phyloP scores from a whole-genome alignment of 2,888 invertebrate species.

The Galerucella pusilla region DNA sequence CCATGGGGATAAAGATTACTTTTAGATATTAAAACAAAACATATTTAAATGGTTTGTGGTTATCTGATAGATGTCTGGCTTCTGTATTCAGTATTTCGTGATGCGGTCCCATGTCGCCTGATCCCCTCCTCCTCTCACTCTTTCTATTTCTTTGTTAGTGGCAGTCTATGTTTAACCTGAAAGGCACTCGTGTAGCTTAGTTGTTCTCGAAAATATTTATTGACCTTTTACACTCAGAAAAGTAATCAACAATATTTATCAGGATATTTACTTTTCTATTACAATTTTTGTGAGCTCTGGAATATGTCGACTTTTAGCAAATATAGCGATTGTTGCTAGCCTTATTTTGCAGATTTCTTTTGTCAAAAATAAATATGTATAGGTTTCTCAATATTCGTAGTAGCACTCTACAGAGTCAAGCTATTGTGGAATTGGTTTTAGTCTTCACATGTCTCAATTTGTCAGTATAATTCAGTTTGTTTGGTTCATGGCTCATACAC shows the following conservation, averaged over 20 bases:
- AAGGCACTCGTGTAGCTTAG: conserved; percentile 34
- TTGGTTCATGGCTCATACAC: too few relatives aligned
- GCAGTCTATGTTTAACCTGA: conserved; percentile 27
- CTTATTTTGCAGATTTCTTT: too few relatives aligned
- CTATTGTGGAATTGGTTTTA: too few relatives aligned
- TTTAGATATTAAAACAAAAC: conserved; percentile 56
- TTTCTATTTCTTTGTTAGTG: conserved; percentile 15
- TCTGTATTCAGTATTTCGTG: conserved; percentile 47
- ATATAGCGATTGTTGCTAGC: too few relatives aligned
- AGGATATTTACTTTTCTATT: too few relatives aligned
- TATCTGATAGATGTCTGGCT: conserved; percentile 54
- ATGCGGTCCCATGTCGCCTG: conserved; percentile 45
- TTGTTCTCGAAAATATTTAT: conserved; percentile 37
- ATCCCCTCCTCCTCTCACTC: conserved; percentile 21
- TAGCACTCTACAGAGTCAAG: too few relatives aligned
- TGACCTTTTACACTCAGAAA: conserved; percentile 3
- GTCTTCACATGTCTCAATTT: too few relatives aligned
- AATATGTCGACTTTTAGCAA: too few relatives aligned
- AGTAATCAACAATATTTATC: not conserved
- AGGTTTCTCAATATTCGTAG: too few relatives aligned
- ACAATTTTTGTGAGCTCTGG: too few relatives aligned
- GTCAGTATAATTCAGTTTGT: too few relatives aligned
- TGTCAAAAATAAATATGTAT: too few relatives aligned
- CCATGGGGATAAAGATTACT: conserved; percentile 51
- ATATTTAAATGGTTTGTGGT: conserved; percentile 53